A percentile compares a stretch with the other conserved stretches of the same genome.
Conservation (phyloP, 2,888 invertebrate species). For the Macrophya annulata region DNA sequence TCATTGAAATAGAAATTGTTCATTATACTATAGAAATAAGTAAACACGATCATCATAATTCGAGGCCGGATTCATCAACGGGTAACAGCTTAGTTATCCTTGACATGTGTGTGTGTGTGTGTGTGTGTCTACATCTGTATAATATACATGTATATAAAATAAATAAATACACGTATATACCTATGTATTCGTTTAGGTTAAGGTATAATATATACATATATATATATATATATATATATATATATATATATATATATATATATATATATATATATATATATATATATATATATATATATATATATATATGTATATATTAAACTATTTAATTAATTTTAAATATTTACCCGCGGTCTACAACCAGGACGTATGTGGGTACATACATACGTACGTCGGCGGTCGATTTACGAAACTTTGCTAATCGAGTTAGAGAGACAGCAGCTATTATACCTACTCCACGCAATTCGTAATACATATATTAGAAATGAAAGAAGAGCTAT, state of each 20-base stretch:
- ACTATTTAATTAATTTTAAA: background rate
- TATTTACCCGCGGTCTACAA: background rate
- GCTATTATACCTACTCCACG: background rate
- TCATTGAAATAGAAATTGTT: background rate
- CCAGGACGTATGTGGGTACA: no score
- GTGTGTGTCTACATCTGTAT: no score
- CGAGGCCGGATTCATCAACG: background rate
- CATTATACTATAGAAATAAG: background rate
- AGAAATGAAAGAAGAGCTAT: conserved; percentile 5
- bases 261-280: no score
- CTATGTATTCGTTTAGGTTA: background rate
- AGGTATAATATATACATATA: no score
- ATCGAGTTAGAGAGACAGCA: background rate
- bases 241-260: no score
- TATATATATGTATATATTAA: background rate
- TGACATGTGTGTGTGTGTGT: background rate
- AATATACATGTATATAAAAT: background rate
- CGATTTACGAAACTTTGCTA: conserved; percentile 21
- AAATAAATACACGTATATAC: background rate
- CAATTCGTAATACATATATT: background rate
- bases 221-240: no score
- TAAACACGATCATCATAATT: background rate
- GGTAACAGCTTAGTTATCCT: background rate
- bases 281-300: background rate
- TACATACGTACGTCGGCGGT: background rate